Conservation (phyloP, 1,140 invertebrate species). For the Geopemphigus sp. region DNA sequence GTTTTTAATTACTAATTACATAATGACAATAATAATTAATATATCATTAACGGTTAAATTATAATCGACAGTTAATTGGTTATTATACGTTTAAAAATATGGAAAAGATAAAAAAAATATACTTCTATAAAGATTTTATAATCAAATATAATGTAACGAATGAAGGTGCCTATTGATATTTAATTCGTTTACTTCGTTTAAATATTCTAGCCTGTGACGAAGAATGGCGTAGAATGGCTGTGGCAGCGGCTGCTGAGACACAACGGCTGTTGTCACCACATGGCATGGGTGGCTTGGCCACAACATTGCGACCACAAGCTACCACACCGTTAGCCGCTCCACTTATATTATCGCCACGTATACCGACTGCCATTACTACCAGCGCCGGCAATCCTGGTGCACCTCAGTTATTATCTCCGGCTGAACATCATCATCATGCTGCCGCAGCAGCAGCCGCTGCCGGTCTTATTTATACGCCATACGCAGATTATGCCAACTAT, state of each 20-base stretch:
- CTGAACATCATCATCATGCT: conserved; percentile 65
- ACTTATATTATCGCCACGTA: conserved; percentile 80
- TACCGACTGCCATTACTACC: conserved; percentile 69
- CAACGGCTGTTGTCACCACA: conserved; percentile 69
- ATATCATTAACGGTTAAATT: no score
- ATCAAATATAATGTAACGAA: no score
- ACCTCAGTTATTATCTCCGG: conserved; percentile 62
- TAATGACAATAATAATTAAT: no score
- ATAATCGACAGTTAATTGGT: no score
- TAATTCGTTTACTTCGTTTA: no score
- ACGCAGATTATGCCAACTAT: conserved; percentile 85
- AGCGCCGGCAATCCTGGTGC: conserved; percentile 70
- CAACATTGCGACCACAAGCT: conserved; percentile 66
- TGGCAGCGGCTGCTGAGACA: conserved; percentile 69
- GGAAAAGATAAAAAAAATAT: no score
- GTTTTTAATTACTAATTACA: no score
- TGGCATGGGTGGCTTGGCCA: conserved; percentile 61
- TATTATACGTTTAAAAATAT: no score
- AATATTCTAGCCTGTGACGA: conserved; percentile 65
- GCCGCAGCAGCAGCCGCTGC: conserved; percentile 49
- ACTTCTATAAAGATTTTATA: no score
- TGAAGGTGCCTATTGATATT: no score
- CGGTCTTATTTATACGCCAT: conserved; percentile 74
- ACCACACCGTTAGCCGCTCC: conserved; percentile 74
- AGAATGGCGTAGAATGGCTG: conserved; percentile 75